Conservation (phyloP, 2,113 vertebrate genomes). For the Glaucomys volans region DNA sequence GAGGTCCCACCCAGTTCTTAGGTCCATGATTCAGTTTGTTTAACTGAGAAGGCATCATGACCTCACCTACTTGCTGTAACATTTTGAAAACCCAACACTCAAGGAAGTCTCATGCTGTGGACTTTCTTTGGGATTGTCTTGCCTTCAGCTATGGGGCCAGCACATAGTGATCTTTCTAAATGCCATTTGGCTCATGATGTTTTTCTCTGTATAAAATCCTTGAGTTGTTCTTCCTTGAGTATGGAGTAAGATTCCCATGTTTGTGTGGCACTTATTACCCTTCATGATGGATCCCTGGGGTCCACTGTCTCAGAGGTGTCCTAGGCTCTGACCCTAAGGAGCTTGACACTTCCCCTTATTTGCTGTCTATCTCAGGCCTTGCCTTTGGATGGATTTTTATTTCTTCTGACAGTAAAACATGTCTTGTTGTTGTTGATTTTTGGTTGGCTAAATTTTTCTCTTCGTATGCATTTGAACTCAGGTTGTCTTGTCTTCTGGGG, state of each 20-base stretch:
- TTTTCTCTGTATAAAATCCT: neutral
- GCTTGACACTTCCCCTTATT: neutral
- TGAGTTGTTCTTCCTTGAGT: neutral
- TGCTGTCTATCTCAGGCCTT: neutral
- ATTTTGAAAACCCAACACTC: neutral
- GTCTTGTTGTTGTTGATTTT: neutral
- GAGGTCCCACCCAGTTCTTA: neutral
- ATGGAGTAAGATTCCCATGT: neutral
- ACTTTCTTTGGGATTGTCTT: neutral
- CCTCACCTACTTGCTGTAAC: neutral
- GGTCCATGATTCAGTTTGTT: neutral
- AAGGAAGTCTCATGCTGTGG: neutral
- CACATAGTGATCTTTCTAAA: neutral
- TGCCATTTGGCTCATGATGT: neutral
- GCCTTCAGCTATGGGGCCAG: neutral
- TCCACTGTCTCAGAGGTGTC: too few species aligned
- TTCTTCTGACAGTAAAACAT: neutral
- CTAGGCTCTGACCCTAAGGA: neutral
- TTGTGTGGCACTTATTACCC: accelerated
- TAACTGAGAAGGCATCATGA: neutral
- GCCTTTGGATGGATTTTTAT: neutral
- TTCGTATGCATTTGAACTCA: neutral
- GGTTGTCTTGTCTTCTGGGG: neutral
- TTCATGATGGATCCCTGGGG: neutral
- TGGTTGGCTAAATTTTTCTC: neutral